Percentiles rank a stretch among this genome's conserved stretches.
phyloP scores from a whole-genome alignment of 1,140 invertebrate genomes.

The Himalopsyche phryganea region DNA sequence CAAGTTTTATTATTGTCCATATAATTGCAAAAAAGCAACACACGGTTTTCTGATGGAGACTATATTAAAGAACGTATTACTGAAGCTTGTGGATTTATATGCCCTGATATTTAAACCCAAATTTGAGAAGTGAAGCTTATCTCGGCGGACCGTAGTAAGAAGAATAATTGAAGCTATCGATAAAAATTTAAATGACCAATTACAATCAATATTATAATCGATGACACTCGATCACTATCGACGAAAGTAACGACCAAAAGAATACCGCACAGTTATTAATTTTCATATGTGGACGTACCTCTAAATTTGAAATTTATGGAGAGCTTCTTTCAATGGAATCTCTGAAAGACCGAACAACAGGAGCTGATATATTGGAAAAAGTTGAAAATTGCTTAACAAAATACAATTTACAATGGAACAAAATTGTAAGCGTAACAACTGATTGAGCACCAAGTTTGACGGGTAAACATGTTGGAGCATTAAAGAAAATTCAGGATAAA shows the following conservation, averaged over 20 bases:
- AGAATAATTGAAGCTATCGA: conserved; percentile 1
- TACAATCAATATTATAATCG: conserved; percentile 7
- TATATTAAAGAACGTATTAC: not conserved
- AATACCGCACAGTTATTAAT: conserved; percentile 7
- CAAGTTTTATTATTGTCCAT: not conserved
- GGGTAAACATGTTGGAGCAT: conserved; percentile 1
- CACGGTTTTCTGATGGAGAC: not conserved
- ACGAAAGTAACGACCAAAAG: conserved; percentile 1
- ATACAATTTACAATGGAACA: not conserved
- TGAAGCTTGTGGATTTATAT: conserved; percentile 13
- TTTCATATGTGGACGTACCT: not conserved
- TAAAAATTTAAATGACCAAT: too few relatives aligned
- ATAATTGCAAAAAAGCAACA: too few relatives aligned
- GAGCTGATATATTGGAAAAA: conserved; percentile 5
- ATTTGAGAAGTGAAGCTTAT: conserved; percentile 5
- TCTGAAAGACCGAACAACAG: conserved; percentile 3
- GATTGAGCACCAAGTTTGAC: conserved; percentile 1
- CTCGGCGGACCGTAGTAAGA: conserved; percentile 1
- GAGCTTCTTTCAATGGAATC: conserved; percentile 8
- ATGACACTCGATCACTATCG: conserved; percentile 1
- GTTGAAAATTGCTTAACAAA: conserved; percentile 7
- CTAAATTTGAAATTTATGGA: conserved; percentile 11
- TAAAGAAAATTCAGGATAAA: conserved; percentile 8
- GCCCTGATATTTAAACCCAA: conserved; percentile 6
- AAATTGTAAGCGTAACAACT: not conserved